Evolutionary conservation across 2,113 vertebrate species (phyloP).

Genomic region (Dissostichus mawsoni): DNA sequence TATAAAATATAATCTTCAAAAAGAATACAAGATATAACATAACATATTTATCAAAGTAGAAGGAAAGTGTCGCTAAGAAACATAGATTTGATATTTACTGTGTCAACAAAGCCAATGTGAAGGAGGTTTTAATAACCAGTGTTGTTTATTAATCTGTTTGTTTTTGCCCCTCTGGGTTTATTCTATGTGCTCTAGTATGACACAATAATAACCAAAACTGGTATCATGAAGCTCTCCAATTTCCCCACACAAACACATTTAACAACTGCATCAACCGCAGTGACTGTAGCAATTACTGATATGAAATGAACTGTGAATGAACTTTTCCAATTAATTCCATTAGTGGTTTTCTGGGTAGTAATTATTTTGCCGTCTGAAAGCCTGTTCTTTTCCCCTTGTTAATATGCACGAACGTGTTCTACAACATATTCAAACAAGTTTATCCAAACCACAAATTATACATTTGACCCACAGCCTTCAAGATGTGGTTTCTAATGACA

Average conservation of each 20-base stretch:
- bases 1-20: not conserved
- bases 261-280: not conserved
- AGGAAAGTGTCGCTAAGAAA: not conserved
- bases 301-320: conserved; percentile 10
- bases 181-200: not conserved
- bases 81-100: not conserved
- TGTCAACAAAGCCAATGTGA: not conserved
- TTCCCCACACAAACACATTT: not conserved
- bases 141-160: not conserved
- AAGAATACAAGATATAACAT: not conserved
- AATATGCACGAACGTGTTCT: not conserved
- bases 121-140: not conserved
- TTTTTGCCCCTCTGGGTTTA: not conserved
- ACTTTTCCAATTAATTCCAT: conserved; percentile 1
- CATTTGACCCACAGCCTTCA: conserved; percentile 22
- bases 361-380: not conserved
- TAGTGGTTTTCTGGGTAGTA: not conserved
- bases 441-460: conserved; percentile 29
- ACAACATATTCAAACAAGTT: conserved; percentile 3
- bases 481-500: conserved; percentile 11
- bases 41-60: not conserved
- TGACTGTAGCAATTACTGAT: not conserved
- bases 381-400: not conserved
- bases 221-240: not conserved
- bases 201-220: conserved; percentile 1